Base-by-base conservation (phyloP, 2,888 invertebrate species). In the Sericinus montela region DNA sequence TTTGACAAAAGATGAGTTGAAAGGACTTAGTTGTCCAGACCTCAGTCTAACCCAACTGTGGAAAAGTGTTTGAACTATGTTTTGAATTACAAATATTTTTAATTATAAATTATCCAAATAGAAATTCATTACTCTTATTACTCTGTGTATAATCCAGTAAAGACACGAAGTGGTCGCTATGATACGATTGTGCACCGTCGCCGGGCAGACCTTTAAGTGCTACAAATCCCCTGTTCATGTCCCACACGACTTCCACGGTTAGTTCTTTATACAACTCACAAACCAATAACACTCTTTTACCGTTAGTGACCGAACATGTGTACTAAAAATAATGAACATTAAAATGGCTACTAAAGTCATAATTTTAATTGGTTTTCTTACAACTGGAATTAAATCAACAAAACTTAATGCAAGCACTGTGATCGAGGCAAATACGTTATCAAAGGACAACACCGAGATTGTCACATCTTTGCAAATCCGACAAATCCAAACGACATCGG, bases 141-240 rank as follows among this genome's bases (percentile, higher is more conserved):
- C 37, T 46, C 45, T 51, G 8, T 28, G 29, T 14, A 28, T 85
- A 85, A 84, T 84, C 83, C 80, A 71, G 79, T 84, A 80, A 78
- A 75, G 69, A 69, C 60, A 65, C 59, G 60, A 52, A 57, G 67
- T 67, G 65, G 75, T 63, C 69, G 62, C 64, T 71, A 70, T 78
- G 79, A 80, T 80, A 82, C 79, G 73, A 77, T 77, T 81, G 77
- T 79, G 69, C 71, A 71, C 77, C 75, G 72, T 71, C 66, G 75
- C 60, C 69, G 75, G 78, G 87, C 86, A 87, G 87, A 86, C 87
- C 72, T 63, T 74, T 77, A 88, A 87, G 87, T 87, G 87, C 87
- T 77, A 83, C 80, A 86, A 87, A 87, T 87, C 86, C 87, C 68
- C 74, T 69, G 68, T 67, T 61, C 74, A 73, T 67, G 73, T 65